A percentile compares a stretch with the other conserved stretches of the same genome.
These are phyloP conservation scores for Eupithecia tripunctaria DNA, from an alignment of 2,888 invertebrate genomes.

Conservation along the genomic window DNA sequence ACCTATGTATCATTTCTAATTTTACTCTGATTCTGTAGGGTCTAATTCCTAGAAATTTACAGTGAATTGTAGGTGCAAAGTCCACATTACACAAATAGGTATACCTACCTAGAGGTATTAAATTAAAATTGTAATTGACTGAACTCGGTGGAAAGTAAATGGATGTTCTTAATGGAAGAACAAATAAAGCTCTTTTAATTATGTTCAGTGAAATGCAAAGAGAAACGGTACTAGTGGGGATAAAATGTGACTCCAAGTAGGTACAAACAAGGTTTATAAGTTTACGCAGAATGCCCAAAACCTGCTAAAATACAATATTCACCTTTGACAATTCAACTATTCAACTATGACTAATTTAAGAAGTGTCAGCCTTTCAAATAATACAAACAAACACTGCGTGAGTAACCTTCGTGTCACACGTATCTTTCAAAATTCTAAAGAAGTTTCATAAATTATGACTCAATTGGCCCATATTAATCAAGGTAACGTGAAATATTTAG, in stretches of 20 bases:
- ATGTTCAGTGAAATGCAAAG: constrained; percentile 24
- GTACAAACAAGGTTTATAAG: too few relatives aligned
- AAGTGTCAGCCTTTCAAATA: neutral
- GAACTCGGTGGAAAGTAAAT: neutral
- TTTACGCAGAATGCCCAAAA: neutral
- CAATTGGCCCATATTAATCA: neutral
- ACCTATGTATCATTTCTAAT: neutral
- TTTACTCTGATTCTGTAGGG: neutral
- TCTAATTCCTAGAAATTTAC: neutral
- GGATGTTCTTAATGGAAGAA: constrained; percentile 9
- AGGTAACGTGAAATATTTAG: too few relatives aligned
- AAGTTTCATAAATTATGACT: neutral
- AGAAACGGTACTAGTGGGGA: constrained; percentile 13
- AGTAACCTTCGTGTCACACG: too few relatives aligned
- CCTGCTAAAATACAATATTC: neutral
- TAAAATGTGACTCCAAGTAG: neutral
- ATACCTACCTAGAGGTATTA: neutral
- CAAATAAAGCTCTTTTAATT: constrained; percentile 18
- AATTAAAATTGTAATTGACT: neutral
- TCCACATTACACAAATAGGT: too few relatives aligned
- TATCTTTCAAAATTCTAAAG: neutral
- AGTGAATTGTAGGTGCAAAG: neutral
- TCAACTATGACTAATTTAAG: neutral
- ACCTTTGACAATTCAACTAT: too few relatives aligned
- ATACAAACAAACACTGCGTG: neutral